Evolutionary conservation across 2,113 vertebrate species (phyloP).

Genomic region (Lathamus discolor): DNA sequence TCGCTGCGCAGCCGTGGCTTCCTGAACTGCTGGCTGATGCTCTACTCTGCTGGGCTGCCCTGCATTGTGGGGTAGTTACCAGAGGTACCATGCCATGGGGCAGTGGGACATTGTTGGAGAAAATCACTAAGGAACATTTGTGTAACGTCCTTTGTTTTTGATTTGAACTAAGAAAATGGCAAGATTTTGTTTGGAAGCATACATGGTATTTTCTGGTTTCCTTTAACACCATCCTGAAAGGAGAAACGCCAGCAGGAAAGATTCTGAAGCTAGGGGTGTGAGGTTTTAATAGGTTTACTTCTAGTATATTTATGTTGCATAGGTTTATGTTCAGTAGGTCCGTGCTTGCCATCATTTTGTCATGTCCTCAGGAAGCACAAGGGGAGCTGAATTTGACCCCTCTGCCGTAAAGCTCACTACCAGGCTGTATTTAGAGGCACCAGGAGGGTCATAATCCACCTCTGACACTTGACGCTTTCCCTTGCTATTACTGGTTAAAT

Average conservation of each 20-base stretch:
- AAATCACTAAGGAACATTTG: accelerated
- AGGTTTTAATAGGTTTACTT: background rate
- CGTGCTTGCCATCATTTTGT: background rate
- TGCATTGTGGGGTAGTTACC: accelerated
- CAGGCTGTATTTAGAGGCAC: background rate
- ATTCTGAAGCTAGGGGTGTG: background rate
- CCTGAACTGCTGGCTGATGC: accelerated
- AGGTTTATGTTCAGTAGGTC: background rate
- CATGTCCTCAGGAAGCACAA: accelerated
- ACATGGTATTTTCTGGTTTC: accelerated
- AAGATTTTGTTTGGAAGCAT: background rate
- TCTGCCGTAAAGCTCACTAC: background rate
- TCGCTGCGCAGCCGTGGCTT: accelerated
- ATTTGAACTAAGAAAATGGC: background rate
- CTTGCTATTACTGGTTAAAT: background rate
- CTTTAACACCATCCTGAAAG: background rate
- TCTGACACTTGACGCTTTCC: background rate
- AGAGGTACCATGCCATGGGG: accelerated
- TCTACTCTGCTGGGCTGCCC: background rate
- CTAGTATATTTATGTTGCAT: background rate
- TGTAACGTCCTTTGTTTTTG: accelerated
- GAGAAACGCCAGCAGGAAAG: background rate
- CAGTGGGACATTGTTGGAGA: accelerated
- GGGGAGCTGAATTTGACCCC: background rate
- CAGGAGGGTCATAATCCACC: background rate